A percentile compares a stretch with the other conserved stretches of the same genome.
phyloP scores from a whole-genome alignment of 2,888 invertebrate species.

The Sicus ferrugineus region DNA sequence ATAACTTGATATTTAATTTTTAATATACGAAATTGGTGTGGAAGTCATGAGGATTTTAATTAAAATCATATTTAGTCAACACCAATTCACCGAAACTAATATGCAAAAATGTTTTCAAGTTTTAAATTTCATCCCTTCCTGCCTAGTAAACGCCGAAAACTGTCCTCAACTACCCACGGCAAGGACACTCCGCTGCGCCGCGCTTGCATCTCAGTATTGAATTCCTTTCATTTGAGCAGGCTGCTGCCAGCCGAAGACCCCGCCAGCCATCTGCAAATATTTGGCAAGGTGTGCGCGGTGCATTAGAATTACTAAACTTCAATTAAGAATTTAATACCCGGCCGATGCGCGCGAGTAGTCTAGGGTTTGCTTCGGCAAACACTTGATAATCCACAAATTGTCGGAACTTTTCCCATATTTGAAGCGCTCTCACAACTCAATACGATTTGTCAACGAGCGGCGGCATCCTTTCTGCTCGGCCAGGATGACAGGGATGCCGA shows the following conservation, averaged over 20 bases:
- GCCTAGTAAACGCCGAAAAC: background rate
- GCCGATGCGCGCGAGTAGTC: background rate
- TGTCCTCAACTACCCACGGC: background rate
- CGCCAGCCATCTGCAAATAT: slow-evolving; percentile 18
- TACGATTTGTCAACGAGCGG: too few species aligned
- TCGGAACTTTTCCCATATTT: too few species aligned
- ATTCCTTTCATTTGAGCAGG: background rate
- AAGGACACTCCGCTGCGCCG: background rate
- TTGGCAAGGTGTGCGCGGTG: slow-evolving; percentile 20
- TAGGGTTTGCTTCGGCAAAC: background rate
- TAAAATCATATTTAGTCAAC: background rate
- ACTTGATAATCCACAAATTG: background rate
- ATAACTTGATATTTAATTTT: background rate
- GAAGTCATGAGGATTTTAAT: background rate
- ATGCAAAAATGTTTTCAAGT: background rate
- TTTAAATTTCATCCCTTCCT: background rate
- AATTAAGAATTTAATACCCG: slow-evolving; percentile 23
- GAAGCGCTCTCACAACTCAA: background rate
- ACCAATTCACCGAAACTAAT: too few species aligned
- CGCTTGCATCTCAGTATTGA: background rate
- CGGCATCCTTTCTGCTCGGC: slow-evolving; percentile 10
- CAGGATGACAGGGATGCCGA: slow-evolving; percentile 9
- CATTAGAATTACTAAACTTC: background rate
- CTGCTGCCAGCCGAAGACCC: background rate
- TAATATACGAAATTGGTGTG: background rate